Conservation (phyloP, 2,113 vertebrate species). For the Silurus asotus region DNA sequence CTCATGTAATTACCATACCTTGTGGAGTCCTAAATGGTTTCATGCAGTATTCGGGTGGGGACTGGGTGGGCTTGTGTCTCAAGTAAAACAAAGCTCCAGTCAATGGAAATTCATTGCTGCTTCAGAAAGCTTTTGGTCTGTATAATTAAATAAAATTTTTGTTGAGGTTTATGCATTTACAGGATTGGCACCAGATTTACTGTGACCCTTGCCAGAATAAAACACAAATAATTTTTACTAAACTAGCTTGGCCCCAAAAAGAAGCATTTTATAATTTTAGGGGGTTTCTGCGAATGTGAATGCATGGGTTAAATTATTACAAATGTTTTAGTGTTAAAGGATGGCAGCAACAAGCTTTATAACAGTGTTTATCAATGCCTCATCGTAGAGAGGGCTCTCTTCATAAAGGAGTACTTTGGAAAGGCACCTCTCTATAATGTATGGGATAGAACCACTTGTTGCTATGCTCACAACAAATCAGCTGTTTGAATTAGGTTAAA, state of each 20-base stretch:
- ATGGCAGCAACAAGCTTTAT: background rate
- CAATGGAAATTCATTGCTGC: background rate
- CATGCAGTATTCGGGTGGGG: background rate
- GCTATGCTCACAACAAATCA: background rate
- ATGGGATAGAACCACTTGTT: background rate
- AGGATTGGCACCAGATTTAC: background rate
- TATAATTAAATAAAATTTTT: background rate
- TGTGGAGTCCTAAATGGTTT: background rate
- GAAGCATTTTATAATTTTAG: background rate
- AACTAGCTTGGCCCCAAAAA: background rate
- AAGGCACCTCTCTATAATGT: background rate
- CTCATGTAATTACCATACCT: background rate
- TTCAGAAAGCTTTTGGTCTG: slow-evolving; percentile 1
- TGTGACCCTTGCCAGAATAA: background rate
- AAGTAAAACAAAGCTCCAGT: background rate
- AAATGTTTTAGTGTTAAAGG: background rate
- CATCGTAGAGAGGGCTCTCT: background rate
- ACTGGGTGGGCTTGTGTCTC: background rate
- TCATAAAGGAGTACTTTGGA: background rate
- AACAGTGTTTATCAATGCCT: background rate
- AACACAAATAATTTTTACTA: background rate
- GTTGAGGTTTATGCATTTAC: background rate
- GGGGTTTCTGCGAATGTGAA: background rate
- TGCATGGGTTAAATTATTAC: background rate
- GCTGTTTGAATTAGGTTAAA: background rate